Base-by-base conservation (phyloP, 2,888 invertebrate genomes). In the Lepidochitona cinerea region DNA sequence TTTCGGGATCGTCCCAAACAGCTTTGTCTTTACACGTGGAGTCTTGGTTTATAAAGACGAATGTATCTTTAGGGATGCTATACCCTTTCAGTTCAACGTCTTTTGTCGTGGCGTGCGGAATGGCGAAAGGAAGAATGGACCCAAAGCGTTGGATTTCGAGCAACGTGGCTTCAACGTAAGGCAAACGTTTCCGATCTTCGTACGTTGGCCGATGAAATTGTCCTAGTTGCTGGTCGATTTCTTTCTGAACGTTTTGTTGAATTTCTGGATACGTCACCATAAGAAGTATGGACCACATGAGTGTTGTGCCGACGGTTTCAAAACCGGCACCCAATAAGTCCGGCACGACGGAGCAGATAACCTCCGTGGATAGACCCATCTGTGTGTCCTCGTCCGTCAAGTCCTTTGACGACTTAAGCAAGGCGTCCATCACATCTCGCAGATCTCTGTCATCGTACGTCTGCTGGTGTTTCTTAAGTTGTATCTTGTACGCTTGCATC, bases 241-340 rank as follows among this genome's bases (percentile, higher is more conserved):
- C 89, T 1, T 71, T 54, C 71, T 86, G 82, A 0, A 88, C 83
- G 41, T 74, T 79, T 35, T 83, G 81, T 72, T 86, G 88, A 71
- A 83, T 77, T 12, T 84, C 83, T 0, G 82, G 83, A 72, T 85
- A 75, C 6, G 81, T 80, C 23, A 84, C 81, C 79, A 87, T 79
- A 76, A 84, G 87, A 0, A 88, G 79, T 12, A 87, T 74, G 3
- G 81, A 76, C 88, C 89, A 89, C 52, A 83, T 82, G 14, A 88
- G 67, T 1, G 87, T 85, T 52, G 80, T 80, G 9, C 86, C 81
- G 32, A 86, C 83, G 32, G 87, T 88, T 70, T 88, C 88, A 71
- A 88, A 85, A 14, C 89, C 89, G 12, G 87, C 87, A 1, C 85
- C 86, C 18, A 88, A 85, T 26, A 87, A 75, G 54, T 88, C 87